phyloP scores from a whole-genome alignment of 2,888 invertebrate species.

The Myopa tessellatipennis region DNA sequence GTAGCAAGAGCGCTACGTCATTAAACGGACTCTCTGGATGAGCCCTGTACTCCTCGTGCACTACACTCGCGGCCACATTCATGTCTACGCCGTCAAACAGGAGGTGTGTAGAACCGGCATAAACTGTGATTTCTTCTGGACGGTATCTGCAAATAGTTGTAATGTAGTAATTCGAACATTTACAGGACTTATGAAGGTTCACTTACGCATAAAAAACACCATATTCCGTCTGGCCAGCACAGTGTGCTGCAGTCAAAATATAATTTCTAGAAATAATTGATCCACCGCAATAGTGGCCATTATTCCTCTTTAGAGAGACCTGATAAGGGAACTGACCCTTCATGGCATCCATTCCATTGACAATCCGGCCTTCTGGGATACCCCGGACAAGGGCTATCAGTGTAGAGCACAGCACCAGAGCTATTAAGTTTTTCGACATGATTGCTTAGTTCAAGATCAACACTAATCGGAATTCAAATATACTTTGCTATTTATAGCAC shows the following conservation, averaged over 20 bases:
- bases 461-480: background rate
- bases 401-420: background rate
- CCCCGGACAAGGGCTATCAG: background rate
- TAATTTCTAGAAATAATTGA: constrained; percentile 51
- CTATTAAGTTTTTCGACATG: background rate
- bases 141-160: background rate
- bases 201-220: background rate
- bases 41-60: constrained; percentile 51
- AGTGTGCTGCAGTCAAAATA: constrained; percentile 63
- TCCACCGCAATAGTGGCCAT: constrained; percentile 60
- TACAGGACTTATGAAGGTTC: background rate
- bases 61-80: constrained; percentile 49
- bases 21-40: constrained; percentile 40
- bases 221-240: constrained; percentile 48
- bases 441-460: no score
- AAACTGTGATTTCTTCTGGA: constrained; percentile 49
- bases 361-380: constrained; percentile 44
- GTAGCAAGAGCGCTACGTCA: constrained; percentile 58
- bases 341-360: constrained; percentile 57
- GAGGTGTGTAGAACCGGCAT: constrained; percentile 60
- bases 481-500: background rate
- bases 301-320: constrained; percentile 57
- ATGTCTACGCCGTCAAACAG: constrained; percentile 57
- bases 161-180: background rate
- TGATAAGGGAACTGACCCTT: constrained; percentile 65